phyloP scores from a whole-genome alignment of 23 tunicate genomes.

The Trididemnum nubilum region DNA sequence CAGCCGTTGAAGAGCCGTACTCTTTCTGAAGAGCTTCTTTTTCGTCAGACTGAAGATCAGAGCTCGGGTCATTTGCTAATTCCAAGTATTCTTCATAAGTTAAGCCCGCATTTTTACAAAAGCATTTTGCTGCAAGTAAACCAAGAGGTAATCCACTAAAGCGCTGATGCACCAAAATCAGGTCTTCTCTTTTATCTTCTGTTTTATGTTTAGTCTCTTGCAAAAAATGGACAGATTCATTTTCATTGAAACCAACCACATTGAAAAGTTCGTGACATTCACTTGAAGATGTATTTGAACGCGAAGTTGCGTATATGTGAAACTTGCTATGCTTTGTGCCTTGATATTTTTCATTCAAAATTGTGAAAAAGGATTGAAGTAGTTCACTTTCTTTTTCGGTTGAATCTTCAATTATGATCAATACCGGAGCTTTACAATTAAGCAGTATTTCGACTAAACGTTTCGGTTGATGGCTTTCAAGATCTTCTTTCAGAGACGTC shows the following conservation, averaged over 20 bases:
- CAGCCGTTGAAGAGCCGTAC: slow-evolving; percentile 5
- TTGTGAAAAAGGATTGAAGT: not conserved
- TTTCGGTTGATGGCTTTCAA: not conserved
- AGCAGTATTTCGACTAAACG: not conserved
- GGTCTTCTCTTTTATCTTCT: not conserved
- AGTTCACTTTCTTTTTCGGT: not conserved
- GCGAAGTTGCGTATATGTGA: slow-evolving; percentile 10
- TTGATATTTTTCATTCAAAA: not conserved
- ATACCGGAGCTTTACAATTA: not conserved
- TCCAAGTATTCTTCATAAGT: slow-evolving; percentile 16
- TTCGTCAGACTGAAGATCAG: not conserved
- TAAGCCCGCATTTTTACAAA: slow-evolving; percentile 6
- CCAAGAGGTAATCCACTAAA: slow-evolving; percentile 37
- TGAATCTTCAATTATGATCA: slow-evolving; percentile 7
- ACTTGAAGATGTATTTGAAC: not conserved
- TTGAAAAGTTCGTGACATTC: too few species aligned
- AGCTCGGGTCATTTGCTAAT: not conserved
- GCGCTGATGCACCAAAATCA: not conserved
- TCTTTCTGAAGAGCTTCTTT: not conserved
- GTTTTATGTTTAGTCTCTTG: not conserved
- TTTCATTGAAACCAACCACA: slow-evolving; percentile 14
- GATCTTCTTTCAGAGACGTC: not conserved
- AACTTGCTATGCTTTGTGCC: not conserved
- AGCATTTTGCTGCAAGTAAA: slow-evolving; percentile 20
- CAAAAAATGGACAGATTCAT: slow-evolving; percentile 11